Evolutionary conservation across 2,113 vertebrate species (phyloP).

Genomic region (Stomatorhinus ivindoensis): DNA sequence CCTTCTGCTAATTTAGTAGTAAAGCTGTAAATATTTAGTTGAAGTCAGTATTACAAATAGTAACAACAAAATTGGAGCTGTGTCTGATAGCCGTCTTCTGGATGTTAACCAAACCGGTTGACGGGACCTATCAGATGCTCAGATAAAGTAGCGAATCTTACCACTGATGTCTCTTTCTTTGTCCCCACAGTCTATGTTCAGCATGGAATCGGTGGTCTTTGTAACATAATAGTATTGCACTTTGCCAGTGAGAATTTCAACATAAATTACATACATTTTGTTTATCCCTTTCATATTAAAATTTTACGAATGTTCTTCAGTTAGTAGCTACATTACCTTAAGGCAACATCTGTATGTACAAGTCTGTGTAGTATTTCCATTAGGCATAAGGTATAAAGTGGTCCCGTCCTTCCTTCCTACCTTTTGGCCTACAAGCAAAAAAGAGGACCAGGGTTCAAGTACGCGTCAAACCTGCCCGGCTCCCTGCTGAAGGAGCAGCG

Average conservation of each 20-base stretch:
- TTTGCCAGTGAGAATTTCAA: not conserved
- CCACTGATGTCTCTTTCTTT: not conserved
- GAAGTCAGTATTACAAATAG: not conserved
- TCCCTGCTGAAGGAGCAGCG: constrained; percentile 88
- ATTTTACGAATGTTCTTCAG: not conserved
- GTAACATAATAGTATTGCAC: not conserved
- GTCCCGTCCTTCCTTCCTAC: constrained; percentile 63
- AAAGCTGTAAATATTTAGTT: not conserved
- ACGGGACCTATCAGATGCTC: not conserved
- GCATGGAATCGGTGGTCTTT: not conserved
- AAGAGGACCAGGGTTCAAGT: constrained; percentile 96
- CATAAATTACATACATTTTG: not conserved
- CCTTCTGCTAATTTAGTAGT: not conserved
- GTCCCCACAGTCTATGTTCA: not conserved
- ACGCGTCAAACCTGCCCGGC: constrained; percentile 90
- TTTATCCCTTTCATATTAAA: not conserved
- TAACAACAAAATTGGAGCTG: not conserved
- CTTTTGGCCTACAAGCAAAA: constrained; percentile 97
- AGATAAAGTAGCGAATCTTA: not conserved
- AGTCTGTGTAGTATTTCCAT: constrained; percentile 9
- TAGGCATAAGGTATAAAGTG: constrained; percentile 75
- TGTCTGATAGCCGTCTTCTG: not conserved
- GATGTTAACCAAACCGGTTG: constrained; percentile 4
- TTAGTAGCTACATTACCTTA: not conserved
- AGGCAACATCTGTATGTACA: not conserved